Base-by-base conservation (phyloP, 2,888 invertebrate genomes). In the Calliscelio sp. region DNA sequence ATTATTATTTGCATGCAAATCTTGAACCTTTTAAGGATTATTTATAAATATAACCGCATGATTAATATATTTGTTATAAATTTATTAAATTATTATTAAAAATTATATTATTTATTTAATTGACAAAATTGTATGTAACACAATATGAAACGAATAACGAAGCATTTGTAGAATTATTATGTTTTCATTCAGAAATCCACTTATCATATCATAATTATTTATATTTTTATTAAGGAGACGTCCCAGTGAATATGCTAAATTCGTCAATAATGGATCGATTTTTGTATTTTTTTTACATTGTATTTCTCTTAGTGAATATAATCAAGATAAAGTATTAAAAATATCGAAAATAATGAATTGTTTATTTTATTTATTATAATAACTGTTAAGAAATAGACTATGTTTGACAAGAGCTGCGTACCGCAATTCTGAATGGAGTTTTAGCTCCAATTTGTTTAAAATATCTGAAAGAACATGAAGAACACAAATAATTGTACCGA, bases 241-340 rank as follows among this genome's bases (percentile, higher is more conserved):
- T 46, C 46, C 16, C 63, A 49, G 20, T 46, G 65, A 65, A 65
- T 25, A 28, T 25, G 46, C 65, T 28, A 44, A 63, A 65, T 28
- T 46, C 32, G 18, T 46, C 18, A 49, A 65, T 28, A 65, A 46
- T 65, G 20, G 32, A 65, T 46, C 49, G 32, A 65, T 49, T 49
- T 65, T 28, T 65, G 49, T 65, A 46, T 46, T 65, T 10, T 46
- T 65, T 65, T 28, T 41, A 46, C 65, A 28, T 28, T 20, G 46
- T 28, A 18, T 65, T 49, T 65, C 46, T 46, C 32, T 65, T 65
- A 46, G 49, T 46, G 28, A 65, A 53, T 68, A 70, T 25, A 53
- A 68, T 68, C 38, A 68, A 53, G 25, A 68, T 68, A 55, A 44
- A 44, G 28, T 70, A 70, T 55, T n/a, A 38, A 70, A 70, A 55